A percentile compares a stretch with the other conserved stretches of the same genome.
phyloP scores from a whole-genome alignment of 2,888 invertebrate genomes.

The Argyresthia goedartella region DNA sequence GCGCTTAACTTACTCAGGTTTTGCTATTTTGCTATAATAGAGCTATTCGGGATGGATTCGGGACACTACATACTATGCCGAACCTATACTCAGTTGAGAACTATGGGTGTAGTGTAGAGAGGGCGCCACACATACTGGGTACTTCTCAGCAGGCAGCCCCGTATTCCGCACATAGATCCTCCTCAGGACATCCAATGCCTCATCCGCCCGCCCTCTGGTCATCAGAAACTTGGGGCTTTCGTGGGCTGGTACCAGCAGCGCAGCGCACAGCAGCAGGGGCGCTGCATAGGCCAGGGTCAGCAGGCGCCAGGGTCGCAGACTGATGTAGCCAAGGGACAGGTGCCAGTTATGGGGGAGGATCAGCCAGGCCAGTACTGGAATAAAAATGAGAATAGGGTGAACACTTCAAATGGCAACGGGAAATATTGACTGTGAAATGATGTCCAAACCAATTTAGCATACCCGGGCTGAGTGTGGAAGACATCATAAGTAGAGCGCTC shows the following conservation, averaged over 20 bases:
- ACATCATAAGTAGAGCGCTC: slow-evolving; percentile 41
- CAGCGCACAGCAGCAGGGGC: slow-evolving; percentile 70
- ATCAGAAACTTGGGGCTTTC: slow-evolving; percentile 86
- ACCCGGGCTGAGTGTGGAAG: slow-evolving; percentile 43
- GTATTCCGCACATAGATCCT: slow-evolving; percentile 40
- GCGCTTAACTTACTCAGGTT: too few species aligned
- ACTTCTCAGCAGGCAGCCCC: slow-evolving; percentile 30
- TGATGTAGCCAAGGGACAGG: slow-evolving; percentile 32
- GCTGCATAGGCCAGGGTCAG: slow-evolving; percentile 74
- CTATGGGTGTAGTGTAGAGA: too few species aligned
- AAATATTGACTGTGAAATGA: too few species aligned
- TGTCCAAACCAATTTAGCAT: too few species aligned
- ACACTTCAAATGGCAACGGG: too few species aligned
- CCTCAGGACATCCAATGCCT: slow-evolving; percentile 62
- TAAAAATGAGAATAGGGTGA: background rate
- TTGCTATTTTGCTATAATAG: too few species aligned
- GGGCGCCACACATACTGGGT: slow-evolving; percentile 34
- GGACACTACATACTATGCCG: too few species aligned
- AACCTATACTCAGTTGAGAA: too few species aligned
- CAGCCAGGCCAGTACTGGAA: slow-evolving; percentile 74
- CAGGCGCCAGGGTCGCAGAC: slow-evolving; percentile 79
- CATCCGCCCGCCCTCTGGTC: slow-evolving; percentile 68
- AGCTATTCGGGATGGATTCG: too few species aligned
- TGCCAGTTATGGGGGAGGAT: slow-evolving; percentile 70
- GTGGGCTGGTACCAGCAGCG: slow-evolving; percentile 57